Percentiles rank a stretch among this genome's conserved stretches.
Conservation (phyloP, 2,797 vertebrate genomes). For the Gymnopithys bicolor region DNA sequence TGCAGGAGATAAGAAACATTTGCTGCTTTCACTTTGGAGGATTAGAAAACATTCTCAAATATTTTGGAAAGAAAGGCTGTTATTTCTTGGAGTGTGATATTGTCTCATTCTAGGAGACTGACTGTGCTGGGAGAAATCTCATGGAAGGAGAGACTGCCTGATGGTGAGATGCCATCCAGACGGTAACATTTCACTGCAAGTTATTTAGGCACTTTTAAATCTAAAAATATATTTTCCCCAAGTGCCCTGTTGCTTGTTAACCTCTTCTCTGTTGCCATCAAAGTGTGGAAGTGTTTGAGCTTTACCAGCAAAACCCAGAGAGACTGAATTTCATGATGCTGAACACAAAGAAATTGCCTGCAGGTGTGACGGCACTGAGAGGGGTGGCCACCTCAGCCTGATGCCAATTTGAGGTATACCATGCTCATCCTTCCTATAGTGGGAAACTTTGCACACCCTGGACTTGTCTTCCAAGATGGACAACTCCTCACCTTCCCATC, state of each 20-base stretch:
- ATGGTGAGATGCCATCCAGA: background rate
- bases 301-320: background rate
- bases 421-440: fast-evolving
- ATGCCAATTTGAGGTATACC: background rate
- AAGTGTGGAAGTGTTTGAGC: background rate
- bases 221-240: background rate
- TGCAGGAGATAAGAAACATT: conserved; percentile 22
- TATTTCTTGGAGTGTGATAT: conserved; percentile 7
- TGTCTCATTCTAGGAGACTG: background rate
- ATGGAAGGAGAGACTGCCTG: background rate
- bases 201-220: background rate
- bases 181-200: background rate
- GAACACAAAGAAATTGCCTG: background rate
- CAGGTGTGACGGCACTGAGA: background rate
- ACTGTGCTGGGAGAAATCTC: background rate
- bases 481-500: background rate
- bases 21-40: conserved; percentile 16
- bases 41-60: conserved; percentile 50
- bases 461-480: background rate
- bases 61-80: conserved; percentile 26
- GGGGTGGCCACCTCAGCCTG: background rate
- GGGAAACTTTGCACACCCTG: background rate
- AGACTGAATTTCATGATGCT: background rate
- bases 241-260: background rate
- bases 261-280: background rate